phyloP scores from a whole-genome alignment of 2,888 invertebrate species.

The Phymatocera aterrima region DNA sequence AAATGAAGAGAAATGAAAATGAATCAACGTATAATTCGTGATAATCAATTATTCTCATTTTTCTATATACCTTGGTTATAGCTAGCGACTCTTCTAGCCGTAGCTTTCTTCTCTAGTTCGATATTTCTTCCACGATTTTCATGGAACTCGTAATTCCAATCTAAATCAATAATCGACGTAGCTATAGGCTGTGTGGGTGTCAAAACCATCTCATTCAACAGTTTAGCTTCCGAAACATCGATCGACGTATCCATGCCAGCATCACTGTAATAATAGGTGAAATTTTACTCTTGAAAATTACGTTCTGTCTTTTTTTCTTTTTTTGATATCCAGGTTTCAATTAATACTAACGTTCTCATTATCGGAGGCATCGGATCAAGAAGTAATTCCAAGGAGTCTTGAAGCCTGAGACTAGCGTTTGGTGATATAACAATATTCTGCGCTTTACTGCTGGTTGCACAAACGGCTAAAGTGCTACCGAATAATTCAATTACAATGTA shows the following conservation, averaged over 20 bases:
- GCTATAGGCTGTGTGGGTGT: conserved; percentile 67
- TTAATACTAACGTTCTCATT: conserved; percentile 64
- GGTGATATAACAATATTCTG: conserved; percentile 76
- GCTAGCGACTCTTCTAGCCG: conserved; percentile 86
- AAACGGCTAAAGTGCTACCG: conserved; percentile 86
- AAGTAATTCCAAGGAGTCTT: conserved; percentile 80
- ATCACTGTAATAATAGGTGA: conserved; percentile 64
- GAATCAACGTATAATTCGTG: too few species aligned
- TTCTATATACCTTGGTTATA: conserved; percentile 88
- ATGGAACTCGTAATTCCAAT: conserved; percentile 82
- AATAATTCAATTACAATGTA: conserved; percentile 90
- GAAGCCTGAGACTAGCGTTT: conserved; percentile 75
- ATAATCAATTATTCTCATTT: background rate
- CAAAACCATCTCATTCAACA: conserved; percentile 65
- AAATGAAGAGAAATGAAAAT: too few species aligned
- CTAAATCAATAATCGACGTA: conserved; percentile 62
- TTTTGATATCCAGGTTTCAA: background rate
- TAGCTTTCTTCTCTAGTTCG: conserved; percentile 80
- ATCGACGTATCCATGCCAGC: conserved; percentile 71
- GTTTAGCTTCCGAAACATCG: conserved; percentile 69
- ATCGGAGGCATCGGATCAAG: conserved; percentile 76
- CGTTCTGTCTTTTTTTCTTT: background rate
- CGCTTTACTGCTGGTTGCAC: conserved; percentile 82
- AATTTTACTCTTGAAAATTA: too few species aligned
- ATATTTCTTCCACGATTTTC: conserved; percentile 91